Evolutionary conservation across 2,797 vertebrate species (phyloP), one percentile per base, ranked within the genome.

Genomic region (Tokudaia tokunoshimensis): DNA sequence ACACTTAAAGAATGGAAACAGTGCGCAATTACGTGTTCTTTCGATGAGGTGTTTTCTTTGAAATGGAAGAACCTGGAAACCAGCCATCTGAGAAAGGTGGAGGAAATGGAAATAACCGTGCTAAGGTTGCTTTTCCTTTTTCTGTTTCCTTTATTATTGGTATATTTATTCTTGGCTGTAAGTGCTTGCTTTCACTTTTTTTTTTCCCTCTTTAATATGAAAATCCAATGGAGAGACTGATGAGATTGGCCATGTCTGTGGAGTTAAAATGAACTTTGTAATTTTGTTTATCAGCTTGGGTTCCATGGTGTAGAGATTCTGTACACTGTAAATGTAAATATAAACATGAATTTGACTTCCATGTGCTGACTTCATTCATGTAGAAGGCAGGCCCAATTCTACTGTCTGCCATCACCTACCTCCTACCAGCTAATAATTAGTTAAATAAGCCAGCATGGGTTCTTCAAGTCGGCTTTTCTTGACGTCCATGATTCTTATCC

Each of bases 21-120:
- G 88, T 72, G 63, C 91, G 94, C 94, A 97, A 97, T 98, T 97
- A 95, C 0, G 59, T 79, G 97, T 76, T 97, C 95, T 95, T 95
- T 94, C 97, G 8, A 98, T 97, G 97, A 98, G 96, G 98, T 97
- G 97, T 98, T 98, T 98, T 95, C 98, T 98, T 98, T 98, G 97
- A 98, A 98, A 98, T 97, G 95, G 95, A 96, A 95, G 95, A 97
- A 94, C 89, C 72, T 65, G 10, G 96, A 97, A 97, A 92, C 96
- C 47, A 86, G 96, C 65, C 57, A 98, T 91, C 93, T 67, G 88
- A 90, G 95, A 96, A 98, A 98, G 97, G 97, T 92, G 95, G 89
- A 97, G 97, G 96, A 44, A 75, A 96, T 97, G 91, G 95, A 97
- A 97, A 96, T 91, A 52, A 97, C 82, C 55, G 67, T 95, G 94